Conservation (phyloP, 2,888 invertebrate species). For the Cerastoderma edule region DNA sequence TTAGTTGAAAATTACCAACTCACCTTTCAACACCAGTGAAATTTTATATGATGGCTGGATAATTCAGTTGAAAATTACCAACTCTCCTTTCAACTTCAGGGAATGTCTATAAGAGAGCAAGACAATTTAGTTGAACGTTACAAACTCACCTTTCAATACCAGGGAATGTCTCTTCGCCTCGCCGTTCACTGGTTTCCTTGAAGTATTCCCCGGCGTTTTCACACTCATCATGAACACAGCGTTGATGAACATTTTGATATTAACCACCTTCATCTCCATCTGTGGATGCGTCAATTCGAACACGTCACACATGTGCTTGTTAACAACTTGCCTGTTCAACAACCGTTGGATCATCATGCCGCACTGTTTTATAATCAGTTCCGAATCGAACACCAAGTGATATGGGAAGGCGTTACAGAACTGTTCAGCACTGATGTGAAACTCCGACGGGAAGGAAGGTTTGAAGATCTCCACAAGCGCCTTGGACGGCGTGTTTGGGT, state of each 20-base stretch:
- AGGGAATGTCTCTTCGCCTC: slow-evolving; percentile 17
- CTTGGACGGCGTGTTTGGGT: slow-evolving; percentile 18
- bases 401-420: slow-evolving; percentile 80
- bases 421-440: slow-evolving; percentile 67
- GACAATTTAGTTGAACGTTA: no score
- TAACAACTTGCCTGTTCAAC: slow-evolving; percentile 40
- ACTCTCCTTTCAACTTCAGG: no score
- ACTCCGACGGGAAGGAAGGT: slow-evolving; percentile 52
- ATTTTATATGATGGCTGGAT: no score
- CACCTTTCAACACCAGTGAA: no score
- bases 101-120: no score
- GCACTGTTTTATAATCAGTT: slow-evolving; percentile 74
- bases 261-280: slow-evolving; percentile 73
- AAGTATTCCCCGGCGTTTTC: not conserved
- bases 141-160: slow-evolving; percentile 44
- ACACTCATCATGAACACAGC: slow-evolving; percentile 75
- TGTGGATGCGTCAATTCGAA: slow-evolving; percentile 75
- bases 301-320: slow-evolving; percentile 57
- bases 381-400: slow-evolving; percentile 79
- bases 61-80: no score
- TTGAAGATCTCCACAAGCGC: slow-evolving; percentile 32
- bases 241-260: slow-evolving; percentile 79
- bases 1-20: no score
- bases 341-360: slow-evolving; percentile 73
- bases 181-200: not conserved